Evolutionary conservation across 2,113 vertebrate genomes (phyloP), one percentile per base, ranked within the genome.

Genomic region (Sciurus niger): DNA sequence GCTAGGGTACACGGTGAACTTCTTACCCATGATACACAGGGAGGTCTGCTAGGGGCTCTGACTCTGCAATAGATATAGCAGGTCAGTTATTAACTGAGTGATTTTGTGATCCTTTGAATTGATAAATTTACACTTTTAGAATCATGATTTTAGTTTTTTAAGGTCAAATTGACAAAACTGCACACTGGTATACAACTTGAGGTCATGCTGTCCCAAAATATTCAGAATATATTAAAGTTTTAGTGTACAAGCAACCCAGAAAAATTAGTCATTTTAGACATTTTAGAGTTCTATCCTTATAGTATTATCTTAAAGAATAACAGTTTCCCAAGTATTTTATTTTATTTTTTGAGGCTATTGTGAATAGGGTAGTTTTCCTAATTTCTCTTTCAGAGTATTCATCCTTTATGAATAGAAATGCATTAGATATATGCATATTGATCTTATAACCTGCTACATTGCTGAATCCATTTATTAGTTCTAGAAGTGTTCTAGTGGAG

Each of bases 21-120:
- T 80, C 48, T 77, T 40, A n/a, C 9, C 58, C n/a, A 0, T 22
- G 24, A 40, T n/a, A 37, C 5, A 8, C 84, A 17, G 34, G 28
- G 53, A 60, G 25, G 17, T 2, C 7, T 1, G 18, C 0, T 16
- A 63, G 55, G 0, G 40, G 3, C 0, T 11, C 12, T 25, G 24
- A 9, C 65, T 20, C 3, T 84, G 22, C 20, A 46, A 25, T 12
- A 48, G 63, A 48, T 32, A 0, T 9, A 0, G 17, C 34, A 32
- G 24, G 12, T 32, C 65, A 30, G 46, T 65, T 43, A 68, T 37
- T 9, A n/a, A 53, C 14, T 30, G 68, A 51, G 10, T 10, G 17
- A 20, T 51, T 76, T 43, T 51, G 63, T 60, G 16, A 8, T 63
- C 12, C 72, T 43, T 34, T 78, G n/a, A 70, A 67, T 53, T 37